A percentile compares a stretch with the other conserved stretches of the same genome.
These are phyloP conservation scores for Melanophora roralis DNA, from an alignment of 2,888 invertebrate species.

Conservation along the genomic window DNA sequence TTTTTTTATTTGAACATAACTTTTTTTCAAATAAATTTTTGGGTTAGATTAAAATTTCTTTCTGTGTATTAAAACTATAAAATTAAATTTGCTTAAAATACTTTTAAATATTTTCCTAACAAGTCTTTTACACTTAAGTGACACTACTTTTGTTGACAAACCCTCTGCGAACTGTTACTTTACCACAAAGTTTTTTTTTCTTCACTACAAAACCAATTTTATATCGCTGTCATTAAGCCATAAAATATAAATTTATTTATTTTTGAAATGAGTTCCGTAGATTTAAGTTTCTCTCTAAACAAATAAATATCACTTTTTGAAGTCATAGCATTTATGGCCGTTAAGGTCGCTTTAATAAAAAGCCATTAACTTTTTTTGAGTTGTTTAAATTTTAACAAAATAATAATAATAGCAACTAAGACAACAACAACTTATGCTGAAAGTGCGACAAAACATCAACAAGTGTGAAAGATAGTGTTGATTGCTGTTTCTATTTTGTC, in stretches of 20 bases:
- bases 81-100: no score
- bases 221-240: background rate
- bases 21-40: no score
- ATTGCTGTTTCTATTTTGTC: background rate
- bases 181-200: background rate
- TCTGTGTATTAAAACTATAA: no score
- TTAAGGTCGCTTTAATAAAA: background rate
- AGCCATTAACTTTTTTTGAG: background rate
- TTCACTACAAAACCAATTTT: background rate
- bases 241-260: constrained; percentile 1
- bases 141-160: background rate
- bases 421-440: background rate
- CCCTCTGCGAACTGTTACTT: background rate
- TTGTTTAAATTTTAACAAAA: background rate
- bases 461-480: background rate
- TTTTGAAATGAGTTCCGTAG: background rate
- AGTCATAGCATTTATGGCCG: background rate
- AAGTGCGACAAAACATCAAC: background rate
- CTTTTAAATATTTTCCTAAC: no score
- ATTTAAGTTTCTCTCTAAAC: background rate
- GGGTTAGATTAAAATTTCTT: no score
- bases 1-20: no score
- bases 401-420: background rate
- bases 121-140: no score
- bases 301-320: background rate